These are phyloP conservation scores for Agrypnia vestita DNA, from an alignment of 1,140 invertebrate species.

Conservation along the genomic window DNA sequence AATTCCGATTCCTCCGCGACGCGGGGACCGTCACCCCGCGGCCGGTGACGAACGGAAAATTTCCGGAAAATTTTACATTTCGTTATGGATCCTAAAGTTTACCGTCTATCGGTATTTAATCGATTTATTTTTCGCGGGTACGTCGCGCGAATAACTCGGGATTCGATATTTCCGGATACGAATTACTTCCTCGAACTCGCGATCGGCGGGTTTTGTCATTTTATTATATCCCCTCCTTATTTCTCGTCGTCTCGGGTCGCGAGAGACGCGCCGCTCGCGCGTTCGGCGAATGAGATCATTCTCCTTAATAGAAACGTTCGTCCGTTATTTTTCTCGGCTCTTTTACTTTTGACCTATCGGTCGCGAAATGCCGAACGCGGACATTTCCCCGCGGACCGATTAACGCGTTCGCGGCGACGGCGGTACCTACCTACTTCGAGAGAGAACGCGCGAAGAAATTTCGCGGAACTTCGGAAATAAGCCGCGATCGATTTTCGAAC, in stretches of 20 bases:
- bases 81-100: too few relatives aligned
- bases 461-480: constrained; percentile 2
- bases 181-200: too few relatives aligned
- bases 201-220: neutral
- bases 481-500: constrained; percentile 19
- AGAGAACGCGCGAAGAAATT: neutral
- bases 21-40: neutral
- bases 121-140: too few relatives aligned
- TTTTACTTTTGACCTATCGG: neutral
- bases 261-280: neutral
- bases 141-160: too few relatives aligned
- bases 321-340: constrained; percentile 4
- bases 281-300: constrained; percentile 19
- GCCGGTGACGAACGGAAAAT: neutral
- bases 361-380: neutral
- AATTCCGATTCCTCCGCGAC: neutral
- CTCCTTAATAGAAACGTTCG: constrained; percentile 5
- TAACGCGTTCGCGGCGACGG: neutral
- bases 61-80: too few relatives aligned
- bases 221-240: neutral
- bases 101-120: too few relatives aligned
- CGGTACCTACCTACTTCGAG: neutral
- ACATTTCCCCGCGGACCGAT: neutral
- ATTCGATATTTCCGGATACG: too few relatives aligned
- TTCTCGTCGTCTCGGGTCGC: neutral